Conservation (phyloP, 2,888 invertebrate species). For the Ceraclea dissimilis region DNA sequence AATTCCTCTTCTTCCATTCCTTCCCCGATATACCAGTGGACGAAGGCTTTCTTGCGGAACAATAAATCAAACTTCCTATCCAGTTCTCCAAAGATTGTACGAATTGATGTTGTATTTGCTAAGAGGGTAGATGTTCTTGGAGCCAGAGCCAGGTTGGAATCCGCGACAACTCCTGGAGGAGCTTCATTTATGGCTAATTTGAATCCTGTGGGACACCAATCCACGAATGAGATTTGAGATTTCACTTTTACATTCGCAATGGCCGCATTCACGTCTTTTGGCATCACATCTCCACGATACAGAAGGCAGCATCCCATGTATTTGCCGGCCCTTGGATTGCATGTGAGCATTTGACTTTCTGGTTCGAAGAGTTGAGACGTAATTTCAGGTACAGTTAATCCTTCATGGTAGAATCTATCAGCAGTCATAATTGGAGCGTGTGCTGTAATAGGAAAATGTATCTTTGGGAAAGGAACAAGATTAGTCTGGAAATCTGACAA, state of each 20-base stretch:
- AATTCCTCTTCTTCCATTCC: conserved; percentile 83
- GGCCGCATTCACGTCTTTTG: conserved; percentile 80
- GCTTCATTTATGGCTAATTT: conserved; percentile 83
- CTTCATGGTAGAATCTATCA: conserved; percentile 61
- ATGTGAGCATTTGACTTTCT: conserved; percentile 84
- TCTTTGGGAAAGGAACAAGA: conserved; percentile 85
- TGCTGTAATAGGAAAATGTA: conserved; percentile 76
- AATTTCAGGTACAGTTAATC: conserved; percentile 71
- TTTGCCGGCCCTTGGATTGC: conserved; percentile 74
- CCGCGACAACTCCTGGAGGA: conserved; percentile 69
- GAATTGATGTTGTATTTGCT: conserved; percentile 86
- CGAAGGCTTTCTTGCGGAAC: conserved; percentile 89
- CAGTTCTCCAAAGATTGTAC: conserved; percentile 82
- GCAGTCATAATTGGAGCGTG: conserved; percentile 67
- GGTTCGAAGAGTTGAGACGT: conserved; percentile 86
- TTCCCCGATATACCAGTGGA: conserved; percentile 87
- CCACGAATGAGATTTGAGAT: conserved; percentile 79
- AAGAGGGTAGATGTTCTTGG: conserved; percentile 85
- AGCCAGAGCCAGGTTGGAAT: conserved; percentile 73
- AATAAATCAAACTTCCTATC: conserved; percentile 93
- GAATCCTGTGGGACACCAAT: conserved; percentile 92
- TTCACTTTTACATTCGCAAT: conserved; percentile 72
- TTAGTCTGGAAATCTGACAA: conserved; percentile 89
- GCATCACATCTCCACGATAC: conserved; percentile 85
- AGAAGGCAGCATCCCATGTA: conserved; percentile 87